Evolutionary conservation across 2,113 vertebrate genomes (phyloP), one percentile per base, ranked within the genome.

Genomic region (Nannobrachium achirus): DNA sequence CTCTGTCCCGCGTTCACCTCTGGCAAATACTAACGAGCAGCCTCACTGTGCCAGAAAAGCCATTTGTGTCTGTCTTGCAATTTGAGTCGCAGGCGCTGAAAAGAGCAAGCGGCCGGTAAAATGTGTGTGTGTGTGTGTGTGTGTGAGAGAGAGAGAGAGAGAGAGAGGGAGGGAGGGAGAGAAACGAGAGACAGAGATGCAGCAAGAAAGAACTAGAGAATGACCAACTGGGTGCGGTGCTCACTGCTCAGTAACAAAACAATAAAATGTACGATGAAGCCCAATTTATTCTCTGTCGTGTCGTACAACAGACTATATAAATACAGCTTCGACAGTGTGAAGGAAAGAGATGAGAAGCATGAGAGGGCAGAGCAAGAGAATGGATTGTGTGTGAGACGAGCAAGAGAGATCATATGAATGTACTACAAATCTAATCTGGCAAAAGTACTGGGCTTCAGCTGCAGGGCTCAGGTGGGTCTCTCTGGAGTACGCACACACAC

Each of bases 381-480:
- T 18, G 20, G 55, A 52, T n/a, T 55, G 50, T 19, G 16, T 9
- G 50, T 19, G 50, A 52, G 50, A 8, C 2, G 48, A 7, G 19
- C 10, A 18, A 3, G 7, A 6, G 20, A 8, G 61, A 55, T 66
- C 55, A 44, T 58, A 25, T 2, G 13, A 49, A 15, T 40, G 18
- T 53, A 51, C 18, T 66, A 42, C 46, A 71, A 76, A 86, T 84
- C 69, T 71, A 67, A 69, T 72, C 57, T 78, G 79, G 65, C 75
- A 72, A 38, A 76, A 18, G 69, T 41, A 56, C 59, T 2, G 63
- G 66, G 75, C 57, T 66, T 76, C 76, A 76, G 81, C 75, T 67
- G 69, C 38, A 63, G 63, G 75, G 69, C 66, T 80, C 82, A 76
- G 82, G 82, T 82, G 74, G 63, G 51, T 50, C 62, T 50, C 62